Evolutionary conservation across 2,113 vertebrate genomes (phyloP).

Genomic region (Cichladusa arquata): DNA sequence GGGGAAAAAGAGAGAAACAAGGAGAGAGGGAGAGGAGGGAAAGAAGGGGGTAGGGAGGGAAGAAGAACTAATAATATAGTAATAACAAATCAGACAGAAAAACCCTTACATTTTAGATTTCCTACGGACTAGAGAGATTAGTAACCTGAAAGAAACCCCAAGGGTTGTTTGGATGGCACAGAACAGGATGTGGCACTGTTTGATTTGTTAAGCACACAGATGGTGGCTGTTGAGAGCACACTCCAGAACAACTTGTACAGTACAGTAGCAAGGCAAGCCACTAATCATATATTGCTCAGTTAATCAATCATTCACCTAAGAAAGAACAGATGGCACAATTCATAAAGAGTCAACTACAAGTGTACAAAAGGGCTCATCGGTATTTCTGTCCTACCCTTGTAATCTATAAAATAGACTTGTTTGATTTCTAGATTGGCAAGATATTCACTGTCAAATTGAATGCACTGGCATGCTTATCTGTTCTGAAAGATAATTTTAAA

Average conservation of each 20-base stretch:
- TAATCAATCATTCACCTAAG: conserved; percentile 29
- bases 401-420: neutral
- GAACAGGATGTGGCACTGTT: neutral
- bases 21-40: rapidly evolving
- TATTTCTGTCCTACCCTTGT: neutral
- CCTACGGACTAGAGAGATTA: neutral
- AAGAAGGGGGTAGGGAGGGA: neutral
- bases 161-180: neutral
- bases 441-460: neutral
- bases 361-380: neutral
- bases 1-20: neutral
- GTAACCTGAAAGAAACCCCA: neutral
- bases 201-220: neutral
- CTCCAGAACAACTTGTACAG: neutral
- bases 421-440: neutral
- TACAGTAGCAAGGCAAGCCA: neutral
- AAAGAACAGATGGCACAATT: conserved; percentile 34
- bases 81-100: neutral
- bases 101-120: neutral
- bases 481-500: neutral
- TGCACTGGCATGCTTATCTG: neutral
- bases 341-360: neutral
- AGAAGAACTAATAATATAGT: neutral
- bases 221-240: neutral
- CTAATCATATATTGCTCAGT: conserved; percentile 13